Base-by-base conservation (phyloP, 2,888 invertebrate genomes). In the Thelaira solivaga region DNA sequence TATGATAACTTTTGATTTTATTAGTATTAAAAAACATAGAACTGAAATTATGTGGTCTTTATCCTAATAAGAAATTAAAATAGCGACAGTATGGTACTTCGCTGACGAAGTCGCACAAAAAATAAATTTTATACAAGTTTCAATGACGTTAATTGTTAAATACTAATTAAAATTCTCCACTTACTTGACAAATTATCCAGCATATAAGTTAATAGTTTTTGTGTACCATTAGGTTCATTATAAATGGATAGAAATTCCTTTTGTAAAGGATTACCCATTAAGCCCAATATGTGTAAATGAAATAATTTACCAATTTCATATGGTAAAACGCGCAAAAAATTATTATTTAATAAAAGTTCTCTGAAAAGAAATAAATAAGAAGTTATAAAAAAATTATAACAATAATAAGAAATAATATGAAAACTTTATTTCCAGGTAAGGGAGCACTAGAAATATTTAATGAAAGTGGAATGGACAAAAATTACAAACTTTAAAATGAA, bases 271-370 rank as follows among this genome's bases (percentile, higher is more conserved):
- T 99, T 99, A 22, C 97, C 98, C 86, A 95, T 94, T 83, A 96
- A 91, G 86, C 97, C 97, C 83, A 99, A 92, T 86, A 95, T 93
- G 90, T 97, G 96, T 81, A 99, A 92, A 90, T 98, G 97, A 90
- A 99, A 99, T 84, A 99, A 92, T 90, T 97, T 97, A 83, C 99
- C 99, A 84, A 99, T 92, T 90, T 99, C 98, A 90, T 96, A 98
- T 2, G 99, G 99, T 86, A 99, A 91, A 83, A 95, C 94, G 82
- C 98, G 93, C 84, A 99, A 92, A 90, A 94, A 94, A 91, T 99
- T 99, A 90, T 98, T 94, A 90, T 96, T 96, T 83, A 99, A 91
- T 86, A 96, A 93, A 84, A 99, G 92, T 91, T 99, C 98, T 90
- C 97, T 96, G 91, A 16, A 84, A 82, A 72, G 26, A 59, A 53